phyloP scores from a whole-genome alignment of 2,113 vertebrate species.

The Cynocephalus volans region DNA sequence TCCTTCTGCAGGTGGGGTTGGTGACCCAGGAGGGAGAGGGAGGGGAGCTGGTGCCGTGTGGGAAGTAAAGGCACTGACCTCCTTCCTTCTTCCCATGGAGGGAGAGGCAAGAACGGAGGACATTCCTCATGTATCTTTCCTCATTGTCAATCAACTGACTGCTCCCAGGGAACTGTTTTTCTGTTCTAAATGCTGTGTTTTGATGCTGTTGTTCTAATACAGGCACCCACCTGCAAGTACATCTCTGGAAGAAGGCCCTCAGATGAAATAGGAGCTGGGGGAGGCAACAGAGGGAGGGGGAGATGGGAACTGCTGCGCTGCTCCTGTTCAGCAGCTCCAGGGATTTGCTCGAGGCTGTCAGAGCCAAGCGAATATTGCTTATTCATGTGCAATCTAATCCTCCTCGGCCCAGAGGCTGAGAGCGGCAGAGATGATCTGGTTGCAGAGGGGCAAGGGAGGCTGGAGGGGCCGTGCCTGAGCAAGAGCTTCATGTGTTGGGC shows the following conservation, averaged over 20 bases:
- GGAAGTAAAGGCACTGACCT: not conserved
- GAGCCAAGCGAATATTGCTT: not conserved
- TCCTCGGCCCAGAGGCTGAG: not conserved
- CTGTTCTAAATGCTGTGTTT: slow-evolving; percentile 16
- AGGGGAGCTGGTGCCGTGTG: too few relatives aligned
- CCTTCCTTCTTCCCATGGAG: not conserved
- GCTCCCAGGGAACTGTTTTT: slow-evolving; percentile 16
- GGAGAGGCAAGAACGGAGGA: not conserved
- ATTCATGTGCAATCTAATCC: slow-evolving; percentile 59
- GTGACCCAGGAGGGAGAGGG: too few relatives aligned
- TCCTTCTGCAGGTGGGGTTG: not conserved
- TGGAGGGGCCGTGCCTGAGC: too few relatives aligned
- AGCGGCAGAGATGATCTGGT: not conserved
- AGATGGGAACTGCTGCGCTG: slow-evolving; percentile 66
- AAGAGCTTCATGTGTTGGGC: too few relatives aligned
- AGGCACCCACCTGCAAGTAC: slow-evolving; percentile 38
- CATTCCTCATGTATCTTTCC: not conserved
- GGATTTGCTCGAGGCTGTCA: slow-evolving; percentile 55
- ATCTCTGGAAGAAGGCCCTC: not conserved
- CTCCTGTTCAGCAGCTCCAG: slow-evolving; percentile 63
- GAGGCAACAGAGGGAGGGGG: not conserved
- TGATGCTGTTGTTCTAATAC: not conserved
- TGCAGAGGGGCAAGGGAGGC: not conserved
- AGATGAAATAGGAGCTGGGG: slow-evolving; percentile 41
- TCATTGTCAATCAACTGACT: not conserved